Evolutionary conservation across 2,113 vertebrate genomes (phyloP).

Genomic region (Myotis yumanensis): DNA sequence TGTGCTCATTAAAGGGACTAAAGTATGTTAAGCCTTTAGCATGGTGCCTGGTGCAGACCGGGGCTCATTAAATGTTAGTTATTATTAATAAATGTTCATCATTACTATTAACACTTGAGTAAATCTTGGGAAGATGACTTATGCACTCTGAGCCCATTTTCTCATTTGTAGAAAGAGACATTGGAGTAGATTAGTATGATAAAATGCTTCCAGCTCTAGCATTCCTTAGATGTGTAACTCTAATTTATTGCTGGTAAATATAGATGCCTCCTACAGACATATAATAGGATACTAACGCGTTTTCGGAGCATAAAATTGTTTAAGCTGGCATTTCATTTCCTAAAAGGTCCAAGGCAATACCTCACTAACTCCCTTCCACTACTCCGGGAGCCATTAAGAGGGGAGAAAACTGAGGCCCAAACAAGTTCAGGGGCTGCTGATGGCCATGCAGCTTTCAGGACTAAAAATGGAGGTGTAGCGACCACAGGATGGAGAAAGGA

Average conservation of each 20-base stretch:
- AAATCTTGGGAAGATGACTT: slow-evolving; percentile 49
- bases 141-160: slow-evolving; percentile 12
- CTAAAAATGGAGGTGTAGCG: background rate
- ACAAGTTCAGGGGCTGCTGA: background rate
- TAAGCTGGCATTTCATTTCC: background rate
- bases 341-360: background rate
- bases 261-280: background rate
- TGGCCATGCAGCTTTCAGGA: background rate
- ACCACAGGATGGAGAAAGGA: background rate
- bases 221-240: background rate
- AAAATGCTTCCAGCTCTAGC: slow-evolving; percentile 33
- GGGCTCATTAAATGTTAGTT: slow-evolving; percentile 45
- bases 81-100: slow-evolving; percentile 58
- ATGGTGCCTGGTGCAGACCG: background rate
- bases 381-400: background rate
- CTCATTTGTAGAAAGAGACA: slow-evolving; percentile 44
- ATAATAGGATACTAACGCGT: background rate
- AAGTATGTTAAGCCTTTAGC: background rate
- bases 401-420: background rate
- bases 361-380: background rate
- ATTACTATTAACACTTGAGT: slow-evolving; percentile 54
- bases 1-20: background rate
- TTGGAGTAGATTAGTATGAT: slow-evolving; percentile 32
- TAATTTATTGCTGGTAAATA: slow-evolving; percentile 27
- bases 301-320: background rate